Conservation (phyloP, 2,888 invertebrate genomes). For the Conus canariensis region DNA sequence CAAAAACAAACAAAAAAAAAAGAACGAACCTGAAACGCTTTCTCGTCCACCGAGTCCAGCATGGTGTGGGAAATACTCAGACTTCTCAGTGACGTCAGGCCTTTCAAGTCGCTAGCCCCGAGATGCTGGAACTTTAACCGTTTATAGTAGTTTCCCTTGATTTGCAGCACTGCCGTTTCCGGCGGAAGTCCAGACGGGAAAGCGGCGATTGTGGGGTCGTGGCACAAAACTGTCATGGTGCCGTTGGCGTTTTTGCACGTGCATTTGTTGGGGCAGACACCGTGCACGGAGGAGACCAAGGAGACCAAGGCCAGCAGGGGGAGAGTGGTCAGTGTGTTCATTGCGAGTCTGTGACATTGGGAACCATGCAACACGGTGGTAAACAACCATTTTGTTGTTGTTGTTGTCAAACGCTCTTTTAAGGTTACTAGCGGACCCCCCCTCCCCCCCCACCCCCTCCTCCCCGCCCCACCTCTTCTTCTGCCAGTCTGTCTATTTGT, state of each 20-base stretch:
- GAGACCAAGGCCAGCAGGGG: too few species aligned
- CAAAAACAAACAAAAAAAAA: neutral
- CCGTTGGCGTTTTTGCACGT: constrained; percentile 3
- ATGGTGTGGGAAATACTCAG: constrained; percentile 27
- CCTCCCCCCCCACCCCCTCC: neutral
- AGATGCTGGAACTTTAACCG: neutral
- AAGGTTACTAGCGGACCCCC: neutral
- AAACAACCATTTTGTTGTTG: neutral
- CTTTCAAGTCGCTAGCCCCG: neutral
- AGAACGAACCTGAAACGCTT: constrained; percentile 23
- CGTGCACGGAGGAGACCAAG: neutral
- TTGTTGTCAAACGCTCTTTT: neutral
- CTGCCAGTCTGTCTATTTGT: neutral
- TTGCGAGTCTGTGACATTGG: neutral
- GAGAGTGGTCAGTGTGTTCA: neutral
- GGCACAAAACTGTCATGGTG: neutral
- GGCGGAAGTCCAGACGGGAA: constrained; percentile 1
- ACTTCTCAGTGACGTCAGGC: neutral
- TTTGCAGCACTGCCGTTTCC: constrained; percentile 11
- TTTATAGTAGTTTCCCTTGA: constrained; percentile 32
- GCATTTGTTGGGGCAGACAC: constrained; percentile 16
- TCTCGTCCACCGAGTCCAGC: constrained; percentile 24
- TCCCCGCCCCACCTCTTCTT: neutral
- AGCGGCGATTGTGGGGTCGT: neutral
- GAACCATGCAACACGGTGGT: neutral